These are phyloP conservation scores for Drosophila paulistorum DNA, from an alignment of 1,140 invertebrate species.

Conservation along the genomic window DNA sequence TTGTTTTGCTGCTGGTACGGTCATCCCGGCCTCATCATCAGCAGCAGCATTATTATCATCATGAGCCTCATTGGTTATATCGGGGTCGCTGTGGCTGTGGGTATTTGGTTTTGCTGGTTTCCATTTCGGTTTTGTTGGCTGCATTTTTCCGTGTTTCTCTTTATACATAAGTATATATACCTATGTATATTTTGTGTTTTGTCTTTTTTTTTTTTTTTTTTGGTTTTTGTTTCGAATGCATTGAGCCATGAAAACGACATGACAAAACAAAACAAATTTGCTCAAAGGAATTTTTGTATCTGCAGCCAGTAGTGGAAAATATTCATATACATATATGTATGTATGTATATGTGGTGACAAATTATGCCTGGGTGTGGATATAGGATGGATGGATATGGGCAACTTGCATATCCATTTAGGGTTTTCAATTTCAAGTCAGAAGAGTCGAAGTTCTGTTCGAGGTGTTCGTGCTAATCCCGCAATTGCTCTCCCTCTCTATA, in stretches of 20 bases:
- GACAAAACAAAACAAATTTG: slow-evolving; percentile 82
- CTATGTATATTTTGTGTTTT: neutral
- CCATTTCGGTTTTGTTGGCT: slow-evolving; percentile 38
- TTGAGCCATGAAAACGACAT: slow-evolving; percentile 80
- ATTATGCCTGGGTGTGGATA: slow-evolving; percentile 36
- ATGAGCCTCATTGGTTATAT: slow-evolving; percentile 19
- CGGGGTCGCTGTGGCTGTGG: slow-evolving; percentile 23
- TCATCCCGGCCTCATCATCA: slow-evolving; percentile 10
- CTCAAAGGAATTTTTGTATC: slow-evolving; percentile 48
- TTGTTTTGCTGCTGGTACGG: neutral
- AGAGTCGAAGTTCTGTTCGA: slow-evolving; percentile 11
- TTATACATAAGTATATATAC: slow-evolving; percentile 25
- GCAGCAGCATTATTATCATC: neutral
- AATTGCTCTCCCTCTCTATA: slow-evolving; percentile 44
- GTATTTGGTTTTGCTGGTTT: slow-evolving; percentile 50
- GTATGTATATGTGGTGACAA: slow-evolving; percentile 54
- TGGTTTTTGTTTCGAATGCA: slow-evolving; percentile 47
- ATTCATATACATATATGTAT: slow-evolving; percentile 15
- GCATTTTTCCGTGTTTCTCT: slow-evolving; percentile 1
- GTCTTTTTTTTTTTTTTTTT: neutral
- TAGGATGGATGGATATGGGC: slow-evolving; percentile 5
- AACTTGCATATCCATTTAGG: slow-evolving; percentile 20
- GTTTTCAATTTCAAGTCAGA: slow-evolving; percentile 69
- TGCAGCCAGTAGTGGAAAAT: slow-evolving; percentile 27
- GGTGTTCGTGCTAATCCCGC: slow-evolving; percentile 75